phyloP scores from a whole-genome alignment of 2,888 invertebrate species.

The Ectobius pallidus region DNA sequence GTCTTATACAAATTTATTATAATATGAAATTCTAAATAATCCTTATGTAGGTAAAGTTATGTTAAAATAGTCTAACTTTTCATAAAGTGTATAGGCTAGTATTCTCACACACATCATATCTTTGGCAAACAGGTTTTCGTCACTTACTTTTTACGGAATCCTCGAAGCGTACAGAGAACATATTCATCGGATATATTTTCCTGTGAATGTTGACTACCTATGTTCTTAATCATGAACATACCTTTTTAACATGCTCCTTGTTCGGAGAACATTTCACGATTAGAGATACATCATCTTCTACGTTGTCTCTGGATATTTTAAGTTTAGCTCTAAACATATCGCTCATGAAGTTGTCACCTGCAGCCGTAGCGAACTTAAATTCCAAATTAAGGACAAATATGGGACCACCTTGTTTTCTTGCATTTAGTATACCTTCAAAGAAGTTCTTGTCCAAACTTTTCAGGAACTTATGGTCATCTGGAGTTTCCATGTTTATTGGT shows the following conservation, averaged over 20 bases:
- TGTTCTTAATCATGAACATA: neutral
- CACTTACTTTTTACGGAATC: too few species aligned
- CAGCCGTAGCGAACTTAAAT: neutral
- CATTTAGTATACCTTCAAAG: neutral
- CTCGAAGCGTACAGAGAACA: too few species aligned
- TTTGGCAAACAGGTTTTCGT: too few species aligned
- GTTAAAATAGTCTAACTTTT: too few species aligned
- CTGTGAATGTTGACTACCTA: neutral
- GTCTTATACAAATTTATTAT: too few species aligned
- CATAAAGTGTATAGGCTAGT: too few species aligned
- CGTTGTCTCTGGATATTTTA: neutral
- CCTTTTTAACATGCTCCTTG: neutral
- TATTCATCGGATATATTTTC: too few species aligned
- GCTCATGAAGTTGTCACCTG: neutral
- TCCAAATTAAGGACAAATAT: neutral
- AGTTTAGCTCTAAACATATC: neutral
- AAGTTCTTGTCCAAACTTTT: neutral
- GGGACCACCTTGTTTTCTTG: neutral
- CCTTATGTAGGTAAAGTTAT: too few species aligned
- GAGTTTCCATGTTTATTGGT: too few species aligned
- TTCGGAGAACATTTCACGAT: neutral
- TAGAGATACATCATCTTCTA: neutral
- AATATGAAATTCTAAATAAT: too few species aligned
- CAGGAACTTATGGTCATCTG: too few species aligned
- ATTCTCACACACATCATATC: too few species aligned